phyloP scores from a whole-genome alignment of 2,113 vertebrate genomes.

The Petroica traversi region DNA sequence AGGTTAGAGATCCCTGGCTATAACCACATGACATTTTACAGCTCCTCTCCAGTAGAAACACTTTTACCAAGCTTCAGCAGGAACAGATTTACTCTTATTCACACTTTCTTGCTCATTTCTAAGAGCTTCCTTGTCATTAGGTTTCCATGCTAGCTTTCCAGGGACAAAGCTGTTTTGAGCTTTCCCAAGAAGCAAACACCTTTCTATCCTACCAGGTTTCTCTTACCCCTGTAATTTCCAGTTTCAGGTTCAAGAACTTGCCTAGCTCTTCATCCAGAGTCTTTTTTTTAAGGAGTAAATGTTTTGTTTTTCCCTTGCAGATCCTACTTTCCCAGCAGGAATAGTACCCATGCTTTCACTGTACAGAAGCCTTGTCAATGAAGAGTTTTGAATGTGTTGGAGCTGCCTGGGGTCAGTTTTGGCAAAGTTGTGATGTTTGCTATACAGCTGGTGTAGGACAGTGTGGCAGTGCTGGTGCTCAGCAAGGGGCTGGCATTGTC shows the following conservation, averaged over 20 bases:
- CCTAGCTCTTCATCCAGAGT: background rate
- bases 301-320: background rate
- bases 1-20: background rate
- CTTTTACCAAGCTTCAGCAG: background rate
- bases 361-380: rapidly evolving
- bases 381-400: background rate
- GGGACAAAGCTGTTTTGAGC: background rate
- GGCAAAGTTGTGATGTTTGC: background rate
- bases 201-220: background rate
- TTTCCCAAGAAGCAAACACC: background rate
- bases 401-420: background rate
- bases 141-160: background rate
- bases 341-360: rapidly evolving
- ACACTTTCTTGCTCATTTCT: background rate
- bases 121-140: background rate
- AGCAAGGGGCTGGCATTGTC: background rate
- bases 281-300: background rate
- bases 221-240: background rate
- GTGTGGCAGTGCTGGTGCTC: rapidly evolving
- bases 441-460: background rate
- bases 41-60: background rate
- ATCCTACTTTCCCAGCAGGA: background rate
- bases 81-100: background rate
- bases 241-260: background rate
- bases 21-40: background rate